Evolutionary conservation across 2,113 vertebrate genomes (phyloP).

Genomic region (Saccopteryx bilineata): DNA sequence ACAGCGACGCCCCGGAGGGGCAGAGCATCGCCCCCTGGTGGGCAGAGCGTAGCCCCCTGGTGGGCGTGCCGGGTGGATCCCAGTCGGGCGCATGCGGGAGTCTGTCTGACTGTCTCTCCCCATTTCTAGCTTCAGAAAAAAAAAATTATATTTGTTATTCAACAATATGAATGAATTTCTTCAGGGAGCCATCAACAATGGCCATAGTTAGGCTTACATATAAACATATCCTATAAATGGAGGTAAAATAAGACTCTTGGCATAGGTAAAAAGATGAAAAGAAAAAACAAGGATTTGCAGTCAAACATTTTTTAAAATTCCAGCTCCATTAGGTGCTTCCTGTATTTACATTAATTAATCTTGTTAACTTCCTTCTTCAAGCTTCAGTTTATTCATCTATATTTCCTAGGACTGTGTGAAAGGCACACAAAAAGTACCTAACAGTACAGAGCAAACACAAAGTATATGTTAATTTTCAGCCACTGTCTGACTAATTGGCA

Average conservation of each 20-base stretch:
- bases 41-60: no score
- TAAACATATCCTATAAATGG: not conserved
- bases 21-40: no score
- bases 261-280: not conserved
- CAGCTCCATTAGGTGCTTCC: not conserved
- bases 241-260: not conserved
- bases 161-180: not conserved
- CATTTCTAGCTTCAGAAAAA: no score
- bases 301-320: not conserved
- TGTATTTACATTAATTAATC: conserved; percentile 24
- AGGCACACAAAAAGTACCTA: not conserved
- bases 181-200: not conserved
- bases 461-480: not conserved
- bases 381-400: not conserved
- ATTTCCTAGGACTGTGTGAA: not conserved
- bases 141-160: conserved; percentile 20
- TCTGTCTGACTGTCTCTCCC: no score
- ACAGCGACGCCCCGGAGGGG: no score
- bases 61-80: no score
- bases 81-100: no score
- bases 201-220: not conserved
- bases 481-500: not conserved
- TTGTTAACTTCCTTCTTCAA: conserved; percentile 30
- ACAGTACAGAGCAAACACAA: not conserved
- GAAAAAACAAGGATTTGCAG: not conserved